phyloP scores from a whole-genome alignment of 2,888 invertebrate genomes.

The Macroteleia sp. region DNA sequence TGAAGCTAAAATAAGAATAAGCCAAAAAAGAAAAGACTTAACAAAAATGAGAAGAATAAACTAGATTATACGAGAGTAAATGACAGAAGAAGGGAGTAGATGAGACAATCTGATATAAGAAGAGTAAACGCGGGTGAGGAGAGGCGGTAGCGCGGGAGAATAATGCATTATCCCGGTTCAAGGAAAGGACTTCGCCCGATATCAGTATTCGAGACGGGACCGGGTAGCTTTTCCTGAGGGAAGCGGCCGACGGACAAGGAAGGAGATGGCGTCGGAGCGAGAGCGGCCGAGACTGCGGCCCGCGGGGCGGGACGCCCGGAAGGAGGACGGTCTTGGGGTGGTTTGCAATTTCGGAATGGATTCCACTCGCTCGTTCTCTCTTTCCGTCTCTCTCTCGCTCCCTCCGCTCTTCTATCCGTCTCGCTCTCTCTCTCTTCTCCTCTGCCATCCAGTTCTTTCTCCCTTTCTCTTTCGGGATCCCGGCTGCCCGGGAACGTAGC shows the following conservation, averaged over 20 bases:
- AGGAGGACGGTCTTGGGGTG: conserved; percentile 71
- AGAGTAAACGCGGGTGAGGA: conserved; percentile 64
- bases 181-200: conserved; percentile 80
- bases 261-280: conserved; percentile 37
- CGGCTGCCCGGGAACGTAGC: conserved; percentile 69
- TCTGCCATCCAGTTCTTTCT: conserved; percentile 60
- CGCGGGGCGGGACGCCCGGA: conserved; percentile 69
- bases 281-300: conserved; percentile 68
- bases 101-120: too few species aligned
- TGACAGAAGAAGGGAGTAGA: too few species aligned
- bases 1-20: too few species aligned
- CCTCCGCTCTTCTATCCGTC: too few species aligned
- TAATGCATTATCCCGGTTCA: conserved; percentile 81
- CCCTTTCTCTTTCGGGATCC: conserved; percentile 66
- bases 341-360: conserved; percentile 84
- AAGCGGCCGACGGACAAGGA: conserved; percentile 68
- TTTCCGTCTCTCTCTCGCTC: too few species aligned
- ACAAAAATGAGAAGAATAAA: too few species aligned
- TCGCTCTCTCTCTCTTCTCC: conserved; percentile 37
- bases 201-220: conserved; percentile 82
- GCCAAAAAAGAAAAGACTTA: too few species aligned
- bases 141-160: conserved; percentile 66
- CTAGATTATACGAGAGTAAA: too few species aligned
- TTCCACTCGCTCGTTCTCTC: conserved; percentile 73
- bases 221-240: conserved; percentile 80